Conservation (phyloP, 2,797 vertebrate species). For the Muraenolepis orangiensis region DNA sequence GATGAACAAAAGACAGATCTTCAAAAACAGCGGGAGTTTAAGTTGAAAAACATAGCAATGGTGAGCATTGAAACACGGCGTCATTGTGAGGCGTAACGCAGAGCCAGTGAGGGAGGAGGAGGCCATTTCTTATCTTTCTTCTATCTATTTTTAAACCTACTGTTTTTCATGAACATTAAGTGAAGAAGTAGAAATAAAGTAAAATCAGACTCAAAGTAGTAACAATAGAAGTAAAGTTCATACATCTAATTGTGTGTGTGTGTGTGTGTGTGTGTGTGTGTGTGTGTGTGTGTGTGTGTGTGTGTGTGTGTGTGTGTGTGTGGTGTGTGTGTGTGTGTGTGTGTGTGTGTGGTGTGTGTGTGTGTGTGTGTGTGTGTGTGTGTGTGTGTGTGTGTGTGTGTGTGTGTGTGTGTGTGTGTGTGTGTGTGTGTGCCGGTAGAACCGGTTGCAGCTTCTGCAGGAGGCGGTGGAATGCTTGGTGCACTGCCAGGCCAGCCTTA, state of each 20-base stretch:
- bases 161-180: too few species aligned
- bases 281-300: slow-evolving; percentile 9
- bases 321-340: slow-evolving; percentile 13
- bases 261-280: slow-evolving; percentile 8
- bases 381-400: slow-evolving; percentile 5
- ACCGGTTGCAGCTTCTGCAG: slow-evolving; percentile 71
- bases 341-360: slow-evolving; percentile 17
- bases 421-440: slow-evolving; percentile 63
- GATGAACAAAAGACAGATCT: slow-evolving; percentile 47
- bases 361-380: slow-evolving; percentile 11
- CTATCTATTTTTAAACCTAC: neutral
- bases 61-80: slow-evolving; percentile 41
- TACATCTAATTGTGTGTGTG: too few species aligned
- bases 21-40: slow-evolving; percentile 59
- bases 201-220: too few species aligned
- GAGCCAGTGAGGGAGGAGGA: neutral
- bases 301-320: slow-evolving; percentile 18
- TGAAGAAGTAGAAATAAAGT: too few species aligned
- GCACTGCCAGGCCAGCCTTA: slow-evolving; percentile 72
- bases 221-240: too few species aligned
- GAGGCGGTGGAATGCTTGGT: slow-evolving; percentile 77
- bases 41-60: slow-evolving; percentile 46
- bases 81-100: neutral
- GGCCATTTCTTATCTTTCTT: neutral
- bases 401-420: slow-evolving; percentile 18